These are phyloP conservation scores for Sialia sialis DNA, from an alignment of 2,113 vertebrate genomes.

Conservation along the genomic window DNA sequence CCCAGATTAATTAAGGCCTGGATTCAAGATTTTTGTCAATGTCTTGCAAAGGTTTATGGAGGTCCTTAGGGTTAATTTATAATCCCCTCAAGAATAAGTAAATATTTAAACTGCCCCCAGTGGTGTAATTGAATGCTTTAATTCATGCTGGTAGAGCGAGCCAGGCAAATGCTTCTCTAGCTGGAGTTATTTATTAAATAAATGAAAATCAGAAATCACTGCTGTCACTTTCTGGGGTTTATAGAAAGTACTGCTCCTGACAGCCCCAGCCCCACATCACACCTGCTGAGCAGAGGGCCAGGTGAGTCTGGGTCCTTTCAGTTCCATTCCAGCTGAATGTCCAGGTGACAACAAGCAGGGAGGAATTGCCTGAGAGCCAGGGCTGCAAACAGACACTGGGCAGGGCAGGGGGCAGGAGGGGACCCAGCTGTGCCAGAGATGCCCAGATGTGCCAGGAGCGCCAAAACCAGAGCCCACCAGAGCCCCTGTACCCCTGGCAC, in stretches of 20 bases:
- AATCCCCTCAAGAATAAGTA: slow-evolving; percentile 35
- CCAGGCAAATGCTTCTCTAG: not conserved
- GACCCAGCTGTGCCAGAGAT: not conserved
- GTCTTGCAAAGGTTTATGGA: slow-evolving; percentile 1
- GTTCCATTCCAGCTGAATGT: too few species aligned
- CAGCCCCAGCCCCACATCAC: not conserved
- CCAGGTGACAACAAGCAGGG: accelerated
- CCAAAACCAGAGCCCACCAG: not conserved
- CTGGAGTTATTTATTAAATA: slow-evolving; percentile 1
- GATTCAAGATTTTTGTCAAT: not conserved
- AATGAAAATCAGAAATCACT: not conserved
- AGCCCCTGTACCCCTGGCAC: too few species aligned
- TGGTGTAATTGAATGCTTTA: slow-evolving; percentile 37
- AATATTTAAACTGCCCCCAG: slow-evolving; percentile 38
- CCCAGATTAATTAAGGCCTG: not conserved
- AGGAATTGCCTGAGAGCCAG: accelerated
- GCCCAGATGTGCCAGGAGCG: not conserved
- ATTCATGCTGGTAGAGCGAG: not conserved
- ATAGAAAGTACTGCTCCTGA: accelerated
- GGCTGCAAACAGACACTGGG: accelerated
- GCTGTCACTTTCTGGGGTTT: not conserved
- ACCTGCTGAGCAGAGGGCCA: not conserved
- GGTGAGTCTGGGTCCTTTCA: accelerated
- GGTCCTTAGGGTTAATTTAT: slow-evolving; percentile 40
- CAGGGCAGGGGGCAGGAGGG: not conserved